Evolutionary conservation across 2,888 invertebrate species (phyloP), one percentile per base, ranked within the genome.

Genomic region (Lithophane ornitopus): DNA sequence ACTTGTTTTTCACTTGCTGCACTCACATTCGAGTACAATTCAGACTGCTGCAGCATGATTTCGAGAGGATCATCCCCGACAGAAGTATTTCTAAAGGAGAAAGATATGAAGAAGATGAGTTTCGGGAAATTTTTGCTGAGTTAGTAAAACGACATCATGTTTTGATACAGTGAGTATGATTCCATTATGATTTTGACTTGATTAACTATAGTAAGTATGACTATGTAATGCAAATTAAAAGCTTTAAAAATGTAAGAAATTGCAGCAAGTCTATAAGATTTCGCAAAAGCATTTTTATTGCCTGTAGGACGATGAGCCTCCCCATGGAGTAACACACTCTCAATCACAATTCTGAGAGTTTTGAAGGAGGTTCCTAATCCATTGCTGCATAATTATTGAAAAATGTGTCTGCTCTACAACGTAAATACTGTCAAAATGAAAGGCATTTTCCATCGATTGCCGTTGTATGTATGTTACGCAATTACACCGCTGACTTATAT

Each of bases 1-100:
- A 89, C 26, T 85, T 93, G 8, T 91, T 90, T 68, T 93, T 91
- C 66, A 91, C 90, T 1, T 93, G 88, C 76, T 92, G 92, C 62
- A 91, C 91, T 2, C 85, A 90, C 46, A 90, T 93, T 16, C 83
- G 86, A 12, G 87, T 90, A 0, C 92, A 93, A 8, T 92, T 92
- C 58, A 90, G 85, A 44, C 72, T 91, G 0, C 80, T 93, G 0
- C 89, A 89, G 39, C 66, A 89, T 41, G 90, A 92, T 41, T 74
- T 92, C 0, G 87, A 91, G 63, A 80, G 67, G 11, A 61, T 91
- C 6, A 84, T 92, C 6, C 76, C 86, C 0, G 49, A 54, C 19
- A 73, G 41, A 66, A 69, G 66, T 41, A 61, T 68, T 39, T 85
- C 69, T 6, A 63, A 74, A 9, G 69, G 49, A 19, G 77, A 80